Evolutionary conservation across 2,797 vertebrate species (phyloP), one percentile per base, ranked within the genome.

Genomic region (Glossophaga mutica): DNA sequence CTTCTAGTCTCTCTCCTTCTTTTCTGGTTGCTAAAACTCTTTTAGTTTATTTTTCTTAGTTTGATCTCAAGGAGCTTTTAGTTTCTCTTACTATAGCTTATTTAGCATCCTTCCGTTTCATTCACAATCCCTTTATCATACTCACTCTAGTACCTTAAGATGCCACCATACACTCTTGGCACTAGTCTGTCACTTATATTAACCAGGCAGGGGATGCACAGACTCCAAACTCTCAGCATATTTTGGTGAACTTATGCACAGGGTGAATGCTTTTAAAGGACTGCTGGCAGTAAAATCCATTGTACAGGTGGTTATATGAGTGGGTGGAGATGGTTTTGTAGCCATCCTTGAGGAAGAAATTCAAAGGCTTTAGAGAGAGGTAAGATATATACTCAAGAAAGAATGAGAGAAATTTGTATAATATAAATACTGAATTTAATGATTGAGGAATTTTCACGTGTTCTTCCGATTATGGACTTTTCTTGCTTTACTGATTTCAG

Each of bases 181-280:
- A 48, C 44, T 50, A 4, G 19, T 68, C 22, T 73, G 18, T 96
- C n/a, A 50, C 22, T 65, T 78, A 52, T 3, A 39, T 78, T 78
- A 65, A 50, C 10, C 18, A 55, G 59, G 57, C 32, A 57, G 34
- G 76, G 55, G 32, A 46, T 86, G 68, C 32, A 57, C 10, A 95
- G 18, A 71, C 32, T 8, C 76, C 14, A 68, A 21, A 32, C 22
- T 84, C 37, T 88, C 39, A 65, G 39, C 59, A 70, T 34, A 29
- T 89, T 82, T 87, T 87, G 92, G 34, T 62, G 44, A 86, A 77
- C 21, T 19, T 29, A 3, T 94, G 32, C 42, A 78, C 34, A 89
- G 48, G 92, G 12, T 65, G 78, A 86, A 76, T 83, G 42, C 82
- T 76, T 88, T 86, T 74, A 96, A 97, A 67, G 57, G 32, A 91